Evolutionary conservation across 2,113 vertebrate genomes (phyloP).

Genomic region (Neolamprologus toae): DNA sequence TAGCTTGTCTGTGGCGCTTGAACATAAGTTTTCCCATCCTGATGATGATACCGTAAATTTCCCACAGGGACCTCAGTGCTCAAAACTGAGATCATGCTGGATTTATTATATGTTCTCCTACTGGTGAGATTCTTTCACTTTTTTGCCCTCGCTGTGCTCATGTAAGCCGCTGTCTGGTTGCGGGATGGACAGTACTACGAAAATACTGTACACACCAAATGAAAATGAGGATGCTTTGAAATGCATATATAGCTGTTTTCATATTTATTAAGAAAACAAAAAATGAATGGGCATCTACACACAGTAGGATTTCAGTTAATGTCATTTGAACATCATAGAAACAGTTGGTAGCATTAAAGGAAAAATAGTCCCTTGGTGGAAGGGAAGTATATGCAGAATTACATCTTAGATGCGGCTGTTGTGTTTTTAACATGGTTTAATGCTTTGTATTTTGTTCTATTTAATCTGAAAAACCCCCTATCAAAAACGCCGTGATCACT

Average conservation of each 20-base stretch:
- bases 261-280: background rate
- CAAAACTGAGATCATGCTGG: background rate
- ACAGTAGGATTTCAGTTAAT: background rate
- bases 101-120: background rate
- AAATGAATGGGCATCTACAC: background rate
- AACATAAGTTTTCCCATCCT: background rate
- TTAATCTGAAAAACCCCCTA: background rate
- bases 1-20: background rate
- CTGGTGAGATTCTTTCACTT: background rate
- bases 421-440: background rate
- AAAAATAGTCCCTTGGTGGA: background rate
- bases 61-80: background rate
- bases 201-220: background rate
- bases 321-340: background rate
- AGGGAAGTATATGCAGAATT: background rate
- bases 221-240: background rate
- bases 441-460: background rate
- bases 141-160: background rate
- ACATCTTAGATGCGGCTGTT: background rate
- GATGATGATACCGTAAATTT: background rate
- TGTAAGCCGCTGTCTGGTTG: background rate
- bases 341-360: background rate
- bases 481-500: rapidly evolving
- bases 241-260: background rate
- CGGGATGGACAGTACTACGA: background rate